Base-by-base conservation (phyloP, 2,113 vertebrate species). In the Xiphorhynchus elegans region DNA sequence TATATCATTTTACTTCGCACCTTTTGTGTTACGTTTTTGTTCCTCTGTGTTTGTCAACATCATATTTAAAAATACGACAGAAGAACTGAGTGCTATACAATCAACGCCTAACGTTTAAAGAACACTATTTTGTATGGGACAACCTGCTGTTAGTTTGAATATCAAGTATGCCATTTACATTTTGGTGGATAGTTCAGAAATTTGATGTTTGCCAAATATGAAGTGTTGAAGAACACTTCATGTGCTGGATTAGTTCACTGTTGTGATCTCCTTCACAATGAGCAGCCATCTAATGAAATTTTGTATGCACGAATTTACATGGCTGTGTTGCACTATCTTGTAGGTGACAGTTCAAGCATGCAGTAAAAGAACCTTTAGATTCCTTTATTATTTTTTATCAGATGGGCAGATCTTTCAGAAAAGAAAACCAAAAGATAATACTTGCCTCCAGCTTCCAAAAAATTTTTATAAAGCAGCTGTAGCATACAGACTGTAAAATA, bases 121-220 rank as follows among this genome's bases (percentile, higher is more conserved):
- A 91, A 88, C 67, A 83, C 87, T 85, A 13, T 93, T 97, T 92
- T 95, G 87, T 77, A 94, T 87, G 93, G 97, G 95, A 96, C 95
- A 82, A 80, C 96, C 96, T 88, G 96, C 96, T 97, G 97, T 96
- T 97, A 85, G 92, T 77, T 86, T 97, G 96, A 95, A 97, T 97
- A 96, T 93, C 94, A 96, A 97, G 96, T 95, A 87, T 95, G 89
- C 96, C 60, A 97, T 97, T 97, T 97, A 97, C 96, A 97, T 97
- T 95, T 96, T 88, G 94, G 87, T 95, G 87, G 95, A 92, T 96
- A 96, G 96, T 94, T 94, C 64, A 83, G 95, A 97, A 97, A 97
- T 96, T 89, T 95, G 87, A 80, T 97, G 96, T 96, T 97, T 97
- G 95, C 93, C 92, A 97, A 97, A 96, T 96, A 95, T 87, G 89